Base-by-base conservation (phyloP, 2,113 vertebrate genomes). In the Cyprinodon brontotheroides region DNA sequence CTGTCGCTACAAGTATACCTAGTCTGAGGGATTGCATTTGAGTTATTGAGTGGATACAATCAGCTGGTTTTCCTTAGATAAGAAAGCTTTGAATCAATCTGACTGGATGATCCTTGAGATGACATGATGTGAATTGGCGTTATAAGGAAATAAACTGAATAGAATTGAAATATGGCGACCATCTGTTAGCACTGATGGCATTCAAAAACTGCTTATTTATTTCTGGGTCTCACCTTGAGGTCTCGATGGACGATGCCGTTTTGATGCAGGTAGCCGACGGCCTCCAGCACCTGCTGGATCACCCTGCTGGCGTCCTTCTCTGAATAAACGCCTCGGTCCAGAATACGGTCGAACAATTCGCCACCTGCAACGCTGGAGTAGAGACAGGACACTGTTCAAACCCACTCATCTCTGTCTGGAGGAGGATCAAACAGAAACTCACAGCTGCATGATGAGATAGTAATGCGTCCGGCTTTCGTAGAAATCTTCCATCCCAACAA, bases 361-460 rank as follows among this genome's bases (percentile, higher is more conserved):
- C 98, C 98, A 1, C 98, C 98, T 0, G 97, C 95, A 59, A 99
- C 97, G 1, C 98, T 99, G 91, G 0, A 0, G 2, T 11, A 7
- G 3, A 36, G 2, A 63, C 12, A 63, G 5, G 61, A 66, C 1
- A 4, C 0, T 3, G 13, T 53, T 37, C 39, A 41, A 61, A 57
- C 15, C 0, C 11, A 0, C 36, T 36, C 1, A 11, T 22, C 17
- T 29, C 29, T 29, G 29, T 29, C 29, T 29, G 29, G 29, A 29
- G 29, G 29, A 29, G 0, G 29, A 39, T 3, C 0, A 7, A 3
- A n/a, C 2, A 3, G 66, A 94, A 40, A 92, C 98, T 98, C 93
- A 99, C 98, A 99, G 96, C 89, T 99, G 90, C 98, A 99, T 99
- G 81, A 97, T 92, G 6, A 99, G 95, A 88, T 99, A 99, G 91